phyloP scores from a whole-genome alignment of 2,797 vertebrate species.

The Aldrovandia affinis region DNA sequence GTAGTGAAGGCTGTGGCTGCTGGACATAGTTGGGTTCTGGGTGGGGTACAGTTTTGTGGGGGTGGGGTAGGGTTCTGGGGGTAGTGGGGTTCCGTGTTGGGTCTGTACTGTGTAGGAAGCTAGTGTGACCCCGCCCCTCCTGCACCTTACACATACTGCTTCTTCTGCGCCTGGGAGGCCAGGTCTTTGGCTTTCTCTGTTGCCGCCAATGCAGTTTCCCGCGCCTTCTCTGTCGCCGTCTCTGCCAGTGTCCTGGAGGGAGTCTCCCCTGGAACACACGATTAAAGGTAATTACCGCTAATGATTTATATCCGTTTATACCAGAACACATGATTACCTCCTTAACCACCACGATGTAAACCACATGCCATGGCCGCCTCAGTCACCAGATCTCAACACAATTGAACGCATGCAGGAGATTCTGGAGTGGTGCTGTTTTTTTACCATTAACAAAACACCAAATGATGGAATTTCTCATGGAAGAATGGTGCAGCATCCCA shows the following conservation, averaged over 20 bases:
- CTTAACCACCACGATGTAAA: too few species aligned
- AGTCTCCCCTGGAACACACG: slow-evolving; percentile 79
- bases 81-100: not conserved
- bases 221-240: slow-evolving; percentile 89
- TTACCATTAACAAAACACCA: too few species aligned
- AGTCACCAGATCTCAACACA: too few species aligned
- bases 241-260: slow-evolving; percentile 88
- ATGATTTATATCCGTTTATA: not conserved
- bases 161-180: slow-evolving; percentile 91
- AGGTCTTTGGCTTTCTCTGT: slow-evolving; percentile 96
- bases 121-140: not conserved
- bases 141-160: slow-evolving; percentile 83
- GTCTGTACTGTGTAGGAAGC: not conserved
- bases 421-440: too few species aligned
- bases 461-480: too few species aligned
- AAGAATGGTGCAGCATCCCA: too few species aligned
- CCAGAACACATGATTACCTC: too few species aligned
- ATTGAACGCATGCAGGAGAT: too few species aligned
- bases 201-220: slow-evolving; percentile 91
- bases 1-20: too few species aligned
- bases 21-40: not conserved
- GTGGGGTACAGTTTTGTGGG: not conserved
- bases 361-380: too few species aligned
- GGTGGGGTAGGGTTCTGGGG: not conserved
- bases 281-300: not conserved